phyloP scores from a whole-genome alignment of 2,113 vertebrate genomes.

The Bujurquina vittata region DNA sequence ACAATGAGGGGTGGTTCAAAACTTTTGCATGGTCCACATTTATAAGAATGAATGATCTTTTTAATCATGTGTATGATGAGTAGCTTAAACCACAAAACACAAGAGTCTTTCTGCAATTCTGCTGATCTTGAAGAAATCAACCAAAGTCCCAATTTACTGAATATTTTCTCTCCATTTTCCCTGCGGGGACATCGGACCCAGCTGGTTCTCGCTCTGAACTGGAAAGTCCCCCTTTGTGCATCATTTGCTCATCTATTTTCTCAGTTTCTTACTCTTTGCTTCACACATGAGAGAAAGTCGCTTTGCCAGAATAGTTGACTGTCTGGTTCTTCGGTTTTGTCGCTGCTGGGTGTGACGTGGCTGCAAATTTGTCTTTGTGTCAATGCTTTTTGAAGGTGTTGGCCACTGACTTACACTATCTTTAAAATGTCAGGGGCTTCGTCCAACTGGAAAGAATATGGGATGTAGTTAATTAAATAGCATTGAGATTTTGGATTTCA shows the following conservation, averaged over 20 bases:
- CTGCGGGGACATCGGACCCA: slow-evolving; percentile 32
- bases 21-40: not conserved
- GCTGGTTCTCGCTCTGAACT: slow-evolving; percentile 59
- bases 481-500: not conserved
- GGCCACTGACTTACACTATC: not conserved
- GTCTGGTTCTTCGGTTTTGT: slow-evolving; percentile 24
- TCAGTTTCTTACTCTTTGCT: slow-evolving; percentile 41
- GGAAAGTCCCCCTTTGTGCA: slow-evolving; percentile 61
- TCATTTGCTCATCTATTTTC: slow-evolving; percentile 41
- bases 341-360: slow-evolving; percentile 37
- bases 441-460: not conserved
- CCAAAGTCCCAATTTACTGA: slow-evolving; percentile 8
- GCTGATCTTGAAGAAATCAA: not conserved
- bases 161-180: slow-evolving; percentile 7
- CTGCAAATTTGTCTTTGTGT: not conserved
- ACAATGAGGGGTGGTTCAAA: not conserved
- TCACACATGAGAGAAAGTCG: slow-evolving; percentile 20
- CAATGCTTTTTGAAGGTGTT: slow-evolving; percentile 14
- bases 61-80: not conserved
- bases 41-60: not conserved
- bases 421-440: not conserved
- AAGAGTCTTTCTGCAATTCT: not conserved
- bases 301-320: slow-evolving; percentile 12
- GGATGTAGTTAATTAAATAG: not conserved
- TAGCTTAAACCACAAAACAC: not conserved